These are phyloP conservation scores for Micropterix aruncella DNA, from an alignment of 2,888 invertebrate species.

Conservation along the genomic window DNA sequence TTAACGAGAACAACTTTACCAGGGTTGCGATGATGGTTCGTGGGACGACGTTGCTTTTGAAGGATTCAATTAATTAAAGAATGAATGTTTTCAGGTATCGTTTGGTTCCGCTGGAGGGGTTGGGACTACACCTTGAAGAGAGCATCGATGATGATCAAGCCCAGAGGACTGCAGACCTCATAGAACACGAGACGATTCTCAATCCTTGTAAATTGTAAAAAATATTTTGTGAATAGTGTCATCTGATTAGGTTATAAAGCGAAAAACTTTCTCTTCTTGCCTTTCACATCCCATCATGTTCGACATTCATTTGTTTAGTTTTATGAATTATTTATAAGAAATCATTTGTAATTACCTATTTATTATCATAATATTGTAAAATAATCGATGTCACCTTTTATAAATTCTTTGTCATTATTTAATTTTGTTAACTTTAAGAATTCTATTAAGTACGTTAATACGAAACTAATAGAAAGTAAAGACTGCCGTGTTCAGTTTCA, in stretches of 20 bases:
- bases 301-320: background rate
- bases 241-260: background rate
- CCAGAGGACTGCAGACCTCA: conserved; percentile 37
- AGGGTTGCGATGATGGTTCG: too few relatives aligned
- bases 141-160: conserved; percentile 87
- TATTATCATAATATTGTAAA: background rate
- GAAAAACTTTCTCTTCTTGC: background rate
- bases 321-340: background rate
- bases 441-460: too few relatives aligned
- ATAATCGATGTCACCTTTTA: background rate
- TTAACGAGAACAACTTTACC: too few relatives aligned
- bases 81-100: conserved; percentile 48
- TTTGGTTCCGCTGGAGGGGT: conserved; percentile 92
- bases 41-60: too few relatives aligned
- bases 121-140: conserved; percentile 89
- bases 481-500: too few relatives aligned
- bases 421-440: too few relatives aligned
- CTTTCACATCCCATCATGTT: background rate
- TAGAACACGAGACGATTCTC: background rate
- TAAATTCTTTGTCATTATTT: background rate
- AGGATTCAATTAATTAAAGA: conserved; percentile 6
- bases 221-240: background rate
- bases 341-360: background rate
- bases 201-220: background rate
- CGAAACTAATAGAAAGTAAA: too few relatives aligned